Evolutionary conservation across 2,797 vertebrate species (phyloP), one percentile per base, ranked within the genome.

Genomic region (Periparus ater): DNA sequence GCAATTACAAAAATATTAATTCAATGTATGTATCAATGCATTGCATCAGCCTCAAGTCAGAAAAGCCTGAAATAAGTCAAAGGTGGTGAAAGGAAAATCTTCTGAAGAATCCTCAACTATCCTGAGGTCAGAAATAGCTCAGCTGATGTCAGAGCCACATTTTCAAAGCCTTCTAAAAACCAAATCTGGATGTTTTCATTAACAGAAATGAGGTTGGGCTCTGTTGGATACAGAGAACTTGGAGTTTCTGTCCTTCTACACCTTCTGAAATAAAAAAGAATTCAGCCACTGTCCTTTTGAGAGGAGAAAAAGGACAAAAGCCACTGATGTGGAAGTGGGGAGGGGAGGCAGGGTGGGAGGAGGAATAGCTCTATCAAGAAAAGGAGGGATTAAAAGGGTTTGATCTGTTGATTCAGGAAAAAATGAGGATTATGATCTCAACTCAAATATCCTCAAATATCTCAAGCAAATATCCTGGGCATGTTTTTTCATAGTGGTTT

Each of bases 401-500:
- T 66, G 67, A 18, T 71, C 36, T 61, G 21, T 50, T 70, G 48
- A 57, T 82, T 78, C 60, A 60, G 13, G 22, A 81, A 50, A 85
- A 47, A 75, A 83, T 23, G 40, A 89, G 32, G 54, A 85, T 92
- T 74, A 84, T 19, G 9, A 86, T 27, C 16, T 82, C 68, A 83
- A 30, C 25, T 30, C 25, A 42, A 84, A 40, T 40, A 40, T 40
- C 38, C 38, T 40, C 38, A 40, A 10, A 40, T 40, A 40, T 40
- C 25, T 30, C 25, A 42, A 84, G 80, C 51, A 85, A 80, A 77
- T 73, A 62, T 13, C 29, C 86, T 63, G 29, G 61, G 58, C 47
- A 86, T 48, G n/a, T 34, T 82, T 91, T 91, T 79, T 62, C 68
- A 40, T 16, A 93, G 70, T 25, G 84, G 88, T 86, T 92, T 94